Conservation (phyloP, 2,888 invertebrate genomes). For the Opisthograptis luteolata region DNA sequence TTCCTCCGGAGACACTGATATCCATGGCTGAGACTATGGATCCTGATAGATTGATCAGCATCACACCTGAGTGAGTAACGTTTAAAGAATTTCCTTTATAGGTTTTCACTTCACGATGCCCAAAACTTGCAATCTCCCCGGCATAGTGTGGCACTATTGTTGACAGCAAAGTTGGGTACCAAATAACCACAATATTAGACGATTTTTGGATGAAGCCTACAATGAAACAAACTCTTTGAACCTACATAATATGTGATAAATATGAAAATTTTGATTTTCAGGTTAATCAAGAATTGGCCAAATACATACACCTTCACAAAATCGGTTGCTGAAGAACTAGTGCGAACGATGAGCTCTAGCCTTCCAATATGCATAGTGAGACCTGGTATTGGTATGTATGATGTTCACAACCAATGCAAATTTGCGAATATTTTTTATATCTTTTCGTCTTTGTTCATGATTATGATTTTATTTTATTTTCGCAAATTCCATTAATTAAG, state of each 20-base stretch:
- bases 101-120: too few relatives aligned
- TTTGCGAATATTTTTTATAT: too few relatives aligned
- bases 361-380: constrained; percentile 20
- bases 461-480: too few relatives aligned
- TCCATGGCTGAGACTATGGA: not conserved
- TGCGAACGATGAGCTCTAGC: constrained; percentile 77
- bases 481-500: too few relatives aligned
- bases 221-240: not conserved
- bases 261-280: constrained; percentile 14
- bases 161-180: too few relatives aligned
- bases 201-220: too few relatives aligned
- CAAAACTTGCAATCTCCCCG: too few relatives aligned
- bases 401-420: too few relatives aligned
- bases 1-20: not conserved
- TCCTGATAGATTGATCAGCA: not conserved
- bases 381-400: constrained; percentile 19
- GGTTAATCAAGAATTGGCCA: constrained; percentile 82
- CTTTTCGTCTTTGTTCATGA: too few relatives aligned
- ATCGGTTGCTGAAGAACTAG: constrained; percentile 87
- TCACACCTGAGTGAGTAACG: not conserved
- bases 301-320: constrained; percentile 91
- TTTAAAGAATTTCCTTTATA: too few relatives aligned
- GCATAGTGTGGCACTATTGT: too few relatives aligned
- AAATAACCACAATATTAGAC: too few relatives aligned
- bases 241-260: not conserved